phyloP scores from a whole-genome alignment of 2,113 vertebrate species.

The Coptodon bakossiorum region DNA sequence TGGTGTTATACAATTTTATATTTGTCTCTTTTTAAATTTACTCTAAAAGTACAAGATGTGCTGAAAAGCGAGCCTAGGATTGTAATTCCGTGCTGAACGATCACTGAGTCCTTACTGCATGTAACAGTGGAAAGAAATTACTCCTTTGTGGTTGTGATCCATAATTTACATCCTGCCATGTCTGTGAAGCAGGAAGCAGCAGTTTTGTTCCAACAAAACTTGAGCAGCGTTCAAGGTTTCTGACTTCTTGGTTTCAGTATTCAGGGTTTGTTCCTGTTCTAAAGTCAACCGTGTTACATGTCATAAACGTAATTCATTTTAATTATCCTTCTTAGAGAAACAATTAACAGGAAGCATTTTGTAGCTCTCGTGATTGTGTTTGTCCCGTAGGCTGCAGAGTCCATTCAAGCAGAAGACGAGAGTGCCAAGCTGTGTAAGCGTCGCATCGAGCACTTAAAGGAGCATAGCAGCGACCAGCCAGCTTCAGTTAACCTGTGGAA shows the following conservation, averaged over 20 bases:
- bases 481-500: conserved; percentile 94
- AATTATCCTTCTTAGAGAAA: not conserved
- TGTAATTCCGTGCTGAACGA: not conserved
- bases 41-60: not conserved
- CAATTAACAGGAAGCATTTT: not conserved
- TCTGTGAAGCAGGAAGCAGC: not conserved
- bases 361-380: not conserved
- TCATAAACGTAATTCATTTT: not conserved
- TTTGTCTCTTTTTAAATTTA: not conserved
- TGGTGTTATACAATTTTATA: not conserved
- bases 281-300: not conserved
- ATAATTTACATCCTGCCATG: not conserved
- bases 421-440: conserved; percentile 96
- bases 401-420: conserved; percentile 97
- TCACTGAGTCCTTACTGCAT: accelerated
- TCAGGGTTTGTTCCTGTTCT: not conserved
- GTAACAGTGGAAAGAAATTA: not conserved
- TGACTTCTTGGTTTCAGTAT: not conserved
- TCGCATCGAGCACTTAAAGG: conserved; percentile 94
- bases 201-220: not conserved
- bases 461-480: conserved; percentile 93
- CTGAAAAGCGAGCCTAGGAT: not conserved
- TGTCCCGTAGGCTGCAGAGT: conserved; percentile 84
- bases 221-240: not conserved
- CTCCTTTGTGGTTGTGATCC: not conserved